A percentile compares a stretch with the other conserved stretches of the same genome.
These are phyloP conservation scores for Chrysolophus pictus DNA, from an alignment of 2,797 vertebrate species.

Conservation along the genomic window DNA sequence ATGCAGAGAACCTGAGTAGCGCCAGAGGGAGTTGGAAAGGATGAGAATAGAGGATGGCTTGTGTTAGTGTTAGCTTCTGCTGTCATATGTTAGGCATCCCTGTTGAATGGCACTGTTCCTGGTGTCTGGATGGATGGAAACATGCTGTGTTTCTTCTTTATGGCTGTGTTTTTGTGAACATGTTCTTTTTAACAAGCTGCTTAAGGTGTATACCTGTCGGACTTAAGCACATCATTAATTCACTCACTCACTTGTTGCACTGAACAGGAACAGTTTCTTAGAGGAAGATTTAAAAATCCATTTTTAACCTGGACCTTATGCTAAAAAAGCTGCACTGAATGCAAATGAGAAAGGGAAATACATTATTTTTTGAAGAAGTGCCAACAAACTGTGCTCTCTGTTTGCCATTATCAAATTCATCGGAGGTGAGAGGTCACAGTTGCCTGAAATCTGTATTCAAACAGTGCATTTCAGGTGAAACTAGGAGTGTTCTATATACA, in stretches of 20 bases:
- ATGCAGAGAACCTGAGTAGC: not conserved
- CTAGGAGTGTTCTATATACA: not conserved
- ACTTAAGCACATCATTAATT: not conserved
- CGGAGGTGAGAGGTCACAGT: not conserved
- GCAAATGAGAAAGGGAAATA: not conserved
- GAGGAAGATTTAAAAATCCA: not conserved
- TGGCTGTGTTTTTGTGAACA: not conserved
- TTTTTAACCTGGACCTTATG: not conserved
- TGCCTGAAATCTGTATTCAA: not conserved
- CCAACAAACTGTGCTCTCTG: not conserved
- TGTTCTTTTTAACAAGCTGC: not conserved
- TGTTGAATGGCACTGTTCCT: constrained; percentile 20
- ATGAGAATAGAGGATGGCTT: not conserved
- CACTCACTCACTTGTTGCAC: not conserved
- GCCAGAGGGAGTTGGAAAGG: constrained; percentile 24
- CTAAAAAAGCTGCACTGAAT: not conserved
- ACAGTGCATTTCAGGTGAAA: not conserved
- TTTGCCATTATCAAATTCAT: not conserved
- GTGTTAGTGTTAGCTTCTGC: constrained; percentile 3
- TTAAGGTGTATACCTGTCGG: not conserved
- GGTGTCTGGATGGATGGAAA: constrained; percentile 5
- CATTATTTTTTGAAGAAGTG: not conserved
- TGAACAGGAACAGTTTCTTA: not conserved
- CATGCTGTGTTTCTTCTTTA: not conserved
- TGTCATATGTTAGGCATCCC: constrained; percentile 18